Conservation (phyloP, 2,113 vertebrate species). For the Heterochromis multidens region DNA sequence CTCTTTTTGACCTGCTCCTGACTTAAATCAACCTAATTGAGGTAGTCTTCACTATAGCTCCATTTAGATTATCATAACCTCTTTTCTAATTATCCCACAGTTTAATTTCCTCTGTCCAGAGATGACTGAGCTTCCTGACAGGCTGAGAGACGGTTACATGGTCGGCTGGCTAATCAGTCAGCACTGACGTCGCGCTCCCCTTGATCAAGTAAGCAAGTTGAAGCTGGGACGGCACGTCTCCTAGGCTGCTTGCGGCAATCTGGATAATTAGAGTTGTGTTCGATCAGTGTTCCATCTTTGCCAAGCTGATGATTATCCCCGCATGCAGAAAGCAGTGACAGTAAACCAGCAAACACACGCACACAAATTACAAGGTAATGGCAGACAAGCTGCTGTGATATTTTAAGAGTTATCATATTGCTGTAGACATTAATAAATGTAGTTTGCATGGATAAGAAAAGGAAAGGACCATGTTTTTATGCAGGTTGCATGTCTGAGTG, state of each 20-base stretch:
- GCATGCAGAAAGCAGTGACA: background rate
- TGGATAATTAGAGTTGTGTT: slow-evolving; percentile 55
- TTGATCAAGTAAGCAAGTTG: slow-evolving; percentile 17
- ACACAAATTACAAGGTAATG: background rate
- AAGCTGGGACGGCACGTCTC: background rate
- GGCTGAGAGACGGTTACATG: background rate
- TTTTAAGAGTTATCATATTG: background rate
- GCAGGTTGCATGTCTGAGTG: background rate
- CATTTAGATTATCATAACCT: background rate
- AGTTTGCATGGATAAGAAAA: background rate
- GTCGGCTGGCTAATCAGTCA: slow-evolving; percentile 1
- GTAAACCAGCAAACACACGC: background rate
- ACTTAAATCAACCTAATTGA: background rate
- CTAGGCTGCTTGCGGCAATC: slow-evolving; percentile 1
- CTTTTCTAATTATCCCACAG: background rate
- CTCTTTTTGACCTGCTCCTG: background rate
- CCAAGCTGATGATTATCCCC: slow-evolving; percentile 18
- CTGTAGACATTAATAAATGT: background rate
- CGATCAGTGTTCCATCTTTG: slow-evolving; percentile 36
- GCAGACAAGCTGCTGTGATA: background rate
- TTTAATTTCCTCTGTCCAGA: background rate
- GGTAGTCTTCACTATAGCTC: background rate
- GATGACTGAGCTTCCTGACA: background rate
- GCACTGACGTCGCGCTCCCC: background rate
- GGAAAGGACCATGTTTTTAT: background rate